Conservation (phyloP, 2,888 invertebrate species). For the Cyrtodaria siliqua region DNA sequence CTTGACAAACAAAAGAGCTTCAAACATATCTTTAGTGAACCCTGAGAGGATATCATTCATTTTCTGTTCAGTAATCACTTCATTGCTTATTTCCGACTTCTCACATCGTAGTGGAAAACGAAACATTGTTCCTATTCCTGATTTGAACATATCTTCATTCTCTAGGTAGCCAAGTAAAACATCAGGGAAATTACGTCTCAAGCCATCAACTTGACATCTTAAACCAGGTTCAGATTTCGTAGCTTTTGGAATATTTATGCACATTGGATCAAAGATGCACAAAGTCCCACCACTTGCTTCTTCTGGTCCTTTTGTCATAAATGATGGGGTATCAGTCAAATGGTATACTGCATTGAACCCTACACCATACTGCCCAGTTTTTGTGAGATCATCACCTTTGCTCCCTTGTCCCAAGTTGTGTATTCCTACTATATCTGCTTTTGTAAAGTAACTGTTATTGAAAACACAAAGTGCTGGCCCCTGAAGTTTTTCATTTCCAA, state of each 20-base stretch:
- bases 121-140: background rate
- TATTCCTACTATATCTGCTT: slow-evolving; percentile 72
- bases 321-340: slow-evolving; percentile 77
- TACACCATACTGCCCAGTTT: slow-evolving; percentile 79
- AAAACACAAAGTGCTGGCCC: slow-evolving; percentile 78
- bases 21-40: slow-evolving; percentile 35
- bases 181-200: background rate
- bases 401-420: slow-evolving; percentile 75
- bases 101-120: background rate
- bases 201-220: background rate
- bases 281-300: slow-evolving; percentile 68
- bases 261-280: slow-evolving; percentile 82
- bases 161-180: background rate
- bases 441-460: slow-evolving; percentile 73
- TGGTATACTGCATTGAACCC: slow-evolving; percentile 81
- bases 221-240: background rate
- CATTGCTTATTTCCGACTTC: background rate
- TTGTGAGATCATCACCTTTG: slow-evolving; percentile 73
- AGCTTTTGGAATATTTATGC: slow-evolving; percentile 71
- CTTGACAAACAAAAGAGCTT: slow-evolving; percentile 52
- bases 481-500: slow-evolving; percentile 49
- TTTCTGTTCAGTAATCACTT: background rate
- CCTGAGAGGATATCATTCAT: background rate
- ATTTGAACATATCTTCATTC: background rate
- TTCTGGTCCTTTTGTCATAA: slow-evolving; percentile 66